A percentile compares a stretch with the other conserved stretches of the same genome.
phyloP scores from a whole-genome alignment of 2,888 invertebrate species.

The Epinotia ramella region DNA sequence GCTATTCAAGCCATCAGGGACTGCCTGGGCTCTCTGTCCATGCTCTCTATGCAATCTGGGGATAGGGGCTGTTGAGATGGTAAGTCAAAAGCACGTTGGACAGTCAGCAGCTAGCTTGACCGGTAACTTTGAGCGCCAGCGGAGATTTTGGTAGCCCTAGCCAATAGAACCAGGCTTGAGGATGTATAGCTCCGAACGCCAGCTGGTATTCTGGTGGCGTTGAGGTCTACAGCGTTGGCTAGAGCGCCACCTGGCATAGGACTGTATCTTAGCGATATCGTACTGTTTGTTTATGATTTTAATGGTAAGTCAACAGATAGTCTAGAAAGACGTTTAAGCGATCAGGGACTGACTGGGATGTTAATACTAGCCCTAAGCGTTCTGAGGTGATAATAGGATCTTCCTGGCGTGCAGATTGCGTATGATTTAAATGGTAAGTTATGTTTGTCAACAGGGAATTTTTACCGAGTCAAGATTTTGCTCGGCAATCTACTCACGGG shows the following conservation, averaged over 20 bases:
- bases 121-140: no score
- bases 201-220: not conserved
- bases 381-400: conserved; percentile 75
- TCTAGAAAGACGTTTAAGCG: not conserved
- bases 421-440: conserved; percentile 75
- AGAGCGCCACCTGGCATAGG: conserved; percentile 77
- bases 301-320: conserved; percentile 61
- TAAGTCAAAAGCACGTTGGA: no score
- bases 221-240: conserved; percentile 58
- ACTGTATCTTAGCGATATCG: conserved; percentile 71
- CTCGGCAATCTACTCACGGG: no score
- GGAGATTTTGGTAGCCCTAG: no score
- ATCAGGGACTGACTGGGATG: not conserved
- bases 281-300: conserved; percentile 78
- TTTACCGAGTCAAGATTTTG: no score
- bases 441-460: no score
- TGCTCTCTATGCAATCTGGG: no score
- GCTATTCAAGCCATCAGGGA: no score
- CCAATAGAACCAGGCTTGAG: conserved; percentile 67
- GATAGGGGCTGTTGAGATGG: no score
- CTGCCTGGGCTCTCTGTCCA: no score
- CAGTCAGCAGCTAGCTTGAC: no score
- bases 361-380: conserved; percentile 52
- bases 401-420: conserved; percentile 65
- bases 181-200: conserved; percentile 68